These are phyloP conservation scores for Spodoptera litura DNA, from an alignment of 1,140 invertebrate species.

Conservation along the genomic window DNA sequence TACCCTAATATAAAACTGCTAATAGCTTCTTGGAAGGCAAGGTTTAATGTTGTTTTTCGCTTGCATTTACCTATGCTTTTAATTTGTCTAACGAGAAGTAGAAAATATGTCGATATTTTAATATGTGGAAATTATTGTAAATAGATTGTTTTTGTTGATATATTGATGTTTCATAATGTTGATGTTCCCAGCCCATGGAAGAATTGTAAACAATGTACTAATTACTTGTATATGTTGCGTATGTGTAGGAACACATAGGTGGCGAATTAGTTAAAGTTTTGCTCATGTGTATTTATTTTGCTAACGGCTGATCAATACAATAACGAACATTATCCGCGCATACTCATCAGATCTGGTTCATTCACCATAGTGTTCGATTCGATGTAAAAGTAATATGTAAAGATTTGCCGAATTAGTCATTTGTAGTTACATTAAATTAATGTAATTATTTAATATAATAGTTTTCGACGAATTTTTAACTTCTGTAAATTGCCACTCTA, in stretches of 20 bases:
- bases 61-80: conserved; percentile 19
- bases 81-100: conserved; percentile 34
- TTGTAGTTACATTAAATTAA: conserved; percentile 70
- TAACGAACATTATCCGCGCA: conserved; percentile 35
- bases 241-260: conserved; percentile 38
- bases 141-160: conserved; percentile 83
- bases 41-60: neutral
- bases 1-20: conserved; percentile 4
- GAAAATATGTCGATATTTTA: conserved; percentile 77
- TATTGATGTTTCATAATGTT: conserved; percentile 81
- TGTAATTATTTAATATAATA: conserved; percentile 60
- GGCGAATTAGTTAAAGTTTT: conserved; percentile 38
- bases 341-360: conserved; percentile 44
- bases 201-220: conserved; percentile 45
- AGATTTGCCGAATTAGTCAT: conserved; percentile 82
- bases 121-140: conserved; percentile 73
- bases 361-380: conserved; percentile 82
- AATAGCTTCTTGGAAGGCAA: conserved; percentile 10
- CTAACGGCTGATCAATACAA: conserved; percentile 34
- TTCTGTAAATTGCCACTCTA: conserved; percentile 60
- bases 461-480: conserved; percentile 68
- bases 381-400: conserved; percentile 72
- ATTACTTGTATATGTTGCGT: conserved; percentile 48
- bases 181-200: conserved; percentile 70
- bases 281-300: conserved; percentile 47